Conservation (phyloP, 2,888 invertebrate genomes). For the Empis livida region DNA sequence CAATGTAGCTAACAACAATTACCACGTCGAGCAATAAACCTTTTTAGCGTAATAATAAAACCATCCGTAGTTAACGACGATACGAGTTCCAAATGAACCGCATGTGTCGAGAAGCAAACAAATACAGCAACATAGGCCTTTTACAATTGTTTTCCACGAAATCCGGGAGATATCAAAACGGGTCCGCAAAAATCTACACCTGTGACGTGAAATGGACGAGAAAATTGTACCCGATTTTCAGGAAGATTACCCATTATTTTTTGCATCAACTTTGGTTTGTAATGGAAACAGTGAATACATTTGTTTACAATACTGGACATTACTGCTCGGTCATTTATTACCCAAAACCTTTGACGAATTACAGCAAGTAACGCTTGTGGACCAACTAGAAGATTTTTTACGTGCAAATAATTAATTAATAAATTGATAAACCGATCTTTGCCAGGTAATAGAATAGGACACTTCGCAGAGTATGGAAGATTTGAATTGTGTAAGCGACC, state of each 20-base stretch:
- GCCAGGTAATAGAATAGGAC: slow-evolving; percentile 16
- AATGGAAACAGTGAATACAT: slow-evolving; percentile 1
- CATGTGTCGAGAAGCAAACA: slow-evolving; percentile 2
- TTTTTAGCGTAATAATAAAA: slow-evolving; percentile 13
- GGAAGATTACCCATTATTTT: slow-evolving; percentile 14
- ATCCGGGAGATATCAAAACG: too few relatives aligned
- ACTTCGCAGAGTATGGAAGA: slow-evolving; percentile 2
- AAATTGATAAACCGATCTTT: slow-evolving; percentile 1
- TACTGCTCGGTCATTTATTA: slow-evolving; percentile 1
- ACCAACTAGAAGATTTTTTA: slow-evolving; percentile 7
- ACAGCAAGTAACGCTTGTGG: slow-evolving; percentile 4
- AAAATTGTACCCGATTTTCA: not conserved
- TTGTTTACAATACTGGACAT: not conserved
- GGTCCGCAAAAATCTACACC: too few relatives aligned
- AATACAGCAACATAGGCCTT: slow-evolving; percentile 8
- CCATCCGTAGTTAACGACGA: slow-evolving; percentile 8
- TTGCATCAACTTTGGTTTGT: not conserved
- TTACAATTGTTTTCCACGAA: slow-evolving; percentile 4
- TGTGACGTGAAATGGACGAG: slow-evolving; percentile 8
- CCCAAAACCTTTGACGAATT: slow-evolving; percentile 6
- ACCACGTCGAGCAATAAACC: slow-evolving; percentile 9
- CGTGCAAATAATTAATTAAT: not conserved
- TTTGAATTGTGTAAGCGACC: not conserved
- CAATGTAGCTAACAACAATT: slow-evolving; percentile 5
- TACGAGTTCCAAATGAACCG: slow-evolving; percentile 7